Conservation (phyloP, 2,888 invertebrate genomes). For the Eupithecia insigniata region DNA sequence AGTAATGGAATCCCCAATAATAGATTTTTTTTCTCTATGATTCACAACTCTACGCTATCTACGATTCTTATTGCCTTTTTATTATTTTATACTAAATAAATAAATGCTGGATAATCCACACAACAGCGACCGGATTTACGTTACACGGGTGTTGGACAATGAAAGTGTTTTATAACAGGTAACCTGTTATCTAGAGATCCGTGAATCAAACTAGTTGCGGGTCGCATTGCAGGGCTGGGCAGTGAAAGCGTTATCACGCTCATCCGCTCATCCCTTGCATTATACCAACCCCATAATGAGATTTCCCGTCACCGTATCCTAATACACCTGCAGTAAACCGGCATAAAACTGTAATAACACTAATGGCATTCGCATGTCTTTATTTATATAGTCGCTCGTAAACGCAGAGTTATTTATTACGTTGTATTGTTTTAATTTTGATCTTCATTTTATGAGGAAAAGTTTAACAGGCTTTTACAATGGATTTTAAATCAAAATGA, state of each 20-base stretch:
- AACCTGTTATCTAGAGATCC: too few relatives aligned
- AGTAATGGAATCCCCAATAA: too few relatives aligned
- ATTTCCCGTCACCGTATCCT: conserved; percentile 61
- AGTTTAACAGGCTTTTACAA: conserved; percentile 4
- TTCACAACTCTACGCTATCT: too few relatives aligned
- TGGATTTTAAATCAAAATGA: not conserved
- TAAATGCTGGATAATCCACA: too few relatives aligned
- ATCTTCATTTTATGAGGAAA: conserved; percentile 20
- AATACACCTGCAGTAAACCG: conserved; percentile 65
- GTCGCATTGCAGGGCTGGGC: not conserved
- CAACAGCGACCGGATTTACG: too few relatives aligned
- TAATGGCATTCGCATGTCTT: conserved; percentile 79
- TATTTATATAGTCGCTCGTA: conserved; percentile 75
- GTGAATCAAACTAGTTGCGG: too few relatives aligned
- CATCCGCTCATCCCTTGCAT: conserved; percentile 18
- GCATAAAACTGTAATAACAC: conserved; percentile 76
- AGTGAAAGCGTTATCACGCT: not conserved
- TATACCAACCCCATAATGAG: conserved; percentile 55
- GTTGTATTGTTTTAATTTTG: conserved; percentile 63
- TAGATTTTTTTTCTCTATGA: too few relatives aligned
- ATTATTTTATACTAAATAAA: too few relatives aligned
- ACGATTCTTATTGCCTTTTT: too few relatives aligned
- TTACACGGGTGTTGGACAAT: too few relatives aligned
- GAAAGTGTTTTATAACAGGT: too few relatives aligned
- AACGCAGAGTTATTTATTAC: conserved; percentile 69